Evolutionary conservation across 2,888 invertebrate genomes (phyloP).

Genomic region (Lissocephala sabroskyi): DNA sequence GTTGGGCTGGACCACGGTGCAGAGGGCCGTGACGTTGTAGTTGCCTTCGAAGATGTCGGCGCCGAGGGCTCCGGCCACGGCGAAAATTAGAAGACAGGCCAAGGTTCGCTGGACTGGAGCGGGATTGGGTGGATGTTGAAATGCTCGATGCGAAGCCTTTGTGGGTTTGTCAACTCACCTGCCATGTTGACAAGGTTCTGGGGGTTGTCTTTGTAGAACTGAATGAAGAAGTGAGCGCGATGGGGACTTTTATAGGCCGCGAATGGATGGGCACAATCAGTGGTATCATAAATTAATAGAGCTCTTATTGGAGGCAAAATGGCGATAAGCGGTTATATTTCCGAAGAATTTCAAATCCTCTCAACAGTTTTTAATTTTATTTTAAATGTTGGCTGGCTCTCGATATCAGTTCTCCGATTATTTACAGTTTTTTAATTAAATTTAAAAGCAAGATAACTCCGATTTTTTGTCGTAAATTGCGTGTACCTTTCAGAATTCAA

Average conservation of each 20-base stretch:
- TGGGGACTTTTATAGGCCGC: neutral
- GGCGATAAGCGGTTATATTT: neutral
- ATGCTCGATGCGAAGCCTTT: too few species aligned
- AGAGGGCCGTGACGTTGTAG: slow-evolving; percentile 29
- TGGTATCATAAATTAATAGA: neutral
- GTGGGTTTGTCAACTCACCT: too few species aligned
- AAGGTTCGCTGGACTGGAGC: neutral
- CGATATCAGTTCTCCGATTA: slow-evolving; percentile 5
- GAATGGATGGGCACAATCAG: neutral
- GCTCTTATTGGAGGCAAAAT: neutral
- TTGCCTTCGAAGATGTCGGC: slow-evolving; percentile 15
- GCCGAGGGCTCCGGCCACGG: neutral
- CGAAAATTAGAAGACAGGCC: slow-evolving; percentile 17
- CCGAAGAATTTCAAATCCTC: neutral
- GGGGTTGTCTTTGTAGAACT: too few species aligned
- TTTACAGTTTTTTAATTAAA: slow-evolving; percentile 23
- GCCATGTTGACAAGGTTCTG: too few species aligned
- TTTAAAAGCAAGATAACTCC: slow-evolving; percentile 10
- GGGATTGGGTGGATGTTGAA: too few species aligned
- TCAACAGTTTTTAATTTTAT: slow-evolving; percentile 8
- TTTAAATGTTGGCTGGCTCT: slow-evolving; percentile 4
- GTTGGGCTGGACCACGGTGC: slow-evolving; percentile 26
- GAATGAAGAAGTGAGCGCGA: too few species aligned
- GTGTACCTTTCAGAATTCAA: too few species aligned
- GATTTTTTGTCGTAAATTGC: slow-evolving; percentile 16